Evolutionary conservation across 2,888 invertebrate species (phyloP).

Genomic region (Schizaphis graminum): DNA sequence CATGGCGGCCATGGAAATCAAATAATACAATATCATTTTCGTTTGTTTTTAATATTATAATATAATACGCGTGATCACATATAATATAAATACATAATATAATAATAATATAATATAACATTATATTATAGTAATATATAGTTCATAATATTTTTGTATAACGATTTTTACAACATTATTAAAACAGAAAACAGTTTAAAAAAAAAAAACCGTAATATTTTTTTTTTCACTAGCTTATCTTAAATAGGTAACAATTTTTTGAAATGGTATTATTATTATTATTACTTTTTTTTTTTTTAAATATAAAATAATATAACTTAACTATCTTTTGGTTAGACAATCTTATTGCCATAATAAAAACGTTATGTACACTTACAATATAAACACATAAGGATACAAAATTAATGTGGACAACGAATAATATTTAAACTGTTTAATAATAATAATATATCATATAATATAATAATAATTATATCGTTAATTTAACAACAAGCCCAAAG

Average conservation of each 20-base stretch:
- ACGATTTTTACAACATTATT: conserved; percentile 57
- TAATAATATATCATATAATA: neutral
- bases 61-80: conserved; percentile 38
- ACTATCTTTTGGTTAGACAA: conserved; percentile 28
- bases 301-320: conserved; percentile 39
- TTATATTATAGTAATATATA: conserved; percentile 32
- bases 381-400: conserved; percentile 15
- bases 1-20: neutral
- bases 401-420: conserved; percentile 19
- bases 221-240: conserved; percentile 5
- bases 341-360: neutral
- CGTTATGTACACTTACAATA: conserved; percentile 24
- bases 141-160: conserved; percentile 33
- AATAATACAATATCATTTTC: neutral
- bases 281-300: neutral
- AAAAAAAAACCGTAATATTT: conserved; percentile 25
- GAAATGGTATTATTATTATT: conserved; percentile 30
- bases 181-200: conserved; percentile 52
- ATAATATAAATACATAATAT: conserved; percentile 38
- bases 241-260: conserved; percentile 34
- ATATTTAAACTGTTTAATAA: neutral
- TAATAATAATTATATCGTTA: neutral
- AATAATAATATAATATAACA: conserved; percentile 27
- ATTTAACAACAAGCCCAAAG: neutral
- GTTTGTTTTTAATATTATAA: conserved; percentile 4